Base-by-base conservation (phyloP, 2,888 invertebrate species). In the Drosophila birchii region DNA sequence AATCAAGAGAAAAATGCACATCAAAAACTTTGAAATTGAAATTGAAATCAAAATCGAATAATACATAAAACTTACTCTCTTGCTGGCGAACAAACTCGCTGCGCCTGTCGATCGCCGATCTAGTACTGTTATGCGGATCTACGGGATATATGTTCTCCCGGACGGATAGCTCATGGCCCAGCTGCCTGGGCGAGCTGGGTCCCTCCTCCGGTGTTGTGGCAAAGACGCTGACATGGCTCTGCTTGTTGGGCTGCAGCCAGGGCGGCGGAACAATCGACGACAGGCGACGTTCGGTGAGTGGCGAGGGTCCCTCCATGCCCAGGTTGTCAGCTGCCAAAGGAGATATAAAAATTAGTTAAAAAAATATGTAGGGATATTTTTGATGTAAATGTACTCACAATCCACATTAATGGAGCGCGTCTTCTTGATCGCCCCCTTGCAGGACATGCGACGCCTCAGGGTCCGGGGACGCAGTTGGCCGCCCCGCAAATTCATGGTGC, bases 341-440 rank as follows among this genome's bases (percentile, higher is more conserved):
- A 32, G 7, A n/a, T n/a, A 5, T 12, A 18, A 11, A 8, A 29
- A 23, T 29, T 32, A 3, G 3, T 6, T 47, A 6, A 2, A 11
- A 2, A 11, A 2, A 0, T 5, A 2, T 8, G 0, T 5, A 16
- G 0, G 20, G 5, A 18, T 3, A 16, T 9, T 39, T 26, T 5
- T n/a, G 2, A 16, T 8, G 12, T 8, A 7, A 4, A 74, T 47
- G 1, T 4, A 94, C 96, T 94, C 93, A 97, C 97, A 95, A 92
- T 97, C 98, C 9, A 98, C 96, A 90, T 97, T 97, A 76, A 98
- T 98, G 14, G 98, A 98, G 79, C 98, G 94, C 0, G 98, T 98
- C 91, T 98, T 96, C 93, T 97, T 97, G 70, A 98, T 98, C 45
- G 98, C 98, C 59, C 98, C 98, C 86, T 96, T 96, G 23, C 98